Conservation (phyloP, 1,140 invertebrate genomes). For the Eumaeus atala region DNA sequence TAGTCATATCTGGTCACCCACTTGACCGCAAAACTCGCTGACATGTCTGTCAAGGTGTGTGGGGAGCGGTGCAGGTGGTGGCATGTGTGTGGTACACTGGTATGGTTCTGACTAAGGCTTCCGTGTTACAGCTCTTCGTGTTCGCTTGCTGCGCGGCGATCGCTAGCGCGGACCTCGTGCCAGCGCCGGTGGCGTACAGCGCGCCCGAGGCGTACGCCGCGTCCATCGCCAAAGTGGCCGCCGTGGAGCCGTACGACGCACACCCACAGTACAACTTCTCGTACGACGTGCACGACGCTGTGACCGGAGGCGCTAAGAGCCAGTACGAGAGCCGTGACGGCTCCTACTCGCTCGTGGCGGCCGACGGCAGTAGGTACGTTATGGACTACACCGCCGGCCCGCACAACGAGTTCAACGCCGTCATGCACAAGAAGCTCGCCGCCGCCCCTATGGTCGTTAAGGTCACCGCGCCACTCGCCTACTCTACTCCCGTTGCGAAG, state of each 20-base stretch:
- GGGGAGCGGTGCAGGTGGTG: no score
- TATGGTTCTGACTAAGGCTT: not conserved
- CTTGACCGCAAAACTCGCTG: not conserved
- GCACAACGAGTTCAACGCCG: slow-evolving; percentile 72
- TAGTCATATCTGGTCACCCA: not conserved
- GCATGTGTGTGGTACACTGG: no score
- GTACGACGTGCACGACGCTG: slow-evolving; percentile 76
- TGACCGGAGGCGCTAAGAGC: slow-evolving; percentile 79
- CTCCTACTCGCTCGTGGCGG: slow-evolving; percentile 77
- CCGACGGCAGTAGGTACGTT: slow-evolving; percentile 78
- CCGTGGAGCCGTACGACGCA: slow-evolving; percentile 49
- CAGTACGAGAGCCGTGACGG: slow-evolving; percentile 78
- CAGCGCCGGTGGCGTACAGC: slow-evolving; percentile 27
- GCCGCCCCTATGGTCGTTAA: slow-evolving; percentile 28
- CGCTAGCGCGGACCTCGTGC: slow-evolving; percentile 39
- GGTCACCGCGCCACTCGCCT: slow-evolving; percentile 24
- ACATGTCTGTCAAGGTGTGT: slow-evolving; percentile 18
- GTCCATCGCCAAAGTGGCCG: slow-evolving; percentile 22
- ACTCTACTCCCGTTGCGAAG: slow-evolving; percentile 24
- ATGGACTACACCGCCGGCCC: slow-evolving; percentile 78
- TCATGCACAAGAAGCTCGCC: slow-evolving; percentile 51
- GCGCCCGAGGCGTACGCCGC: slow-evolving; percentile 28
- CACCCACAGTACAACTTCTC: slow-evolving; percentile 77
- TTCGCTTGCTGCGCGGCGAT: slow-evolving; percentile 45
- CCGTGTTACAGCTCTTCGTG: slow-evolving; percentile 43